Evolutionary conservation across 2,113 vertebrate species (phyloP).

Genomic region (Psittacus erithacus): DNA sequence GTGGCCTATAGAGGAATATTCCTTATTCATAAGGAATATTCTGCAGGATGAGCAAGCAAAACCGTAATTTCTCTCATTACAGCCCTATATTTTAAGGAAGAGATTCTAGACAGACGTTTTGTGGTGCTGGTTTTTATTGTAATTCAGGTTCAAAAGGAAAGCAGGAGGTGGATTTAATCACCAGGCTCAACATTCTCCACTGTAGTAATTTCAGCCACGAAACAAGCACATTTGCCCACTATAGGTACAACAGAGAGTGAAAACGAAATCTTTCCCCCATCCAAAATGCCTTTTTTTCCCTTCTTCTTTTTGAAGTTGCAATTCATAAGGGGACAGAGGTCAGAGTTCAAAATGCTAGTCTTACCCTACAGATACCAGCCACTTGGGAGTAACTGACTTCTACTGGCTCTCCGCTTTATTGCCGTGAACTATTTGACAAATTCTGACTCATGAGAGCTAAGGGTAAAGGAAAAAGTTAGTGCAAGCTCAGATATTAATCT

Average conservation of each 20-base stretch:
- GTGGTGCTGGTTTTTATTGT: not conserved
- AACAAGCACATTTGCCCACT: not conserved
- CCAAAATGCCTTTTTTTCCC: not conserved
- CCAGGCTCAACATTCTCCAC: not conserved
- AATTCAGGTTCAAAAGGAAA: not conserved
- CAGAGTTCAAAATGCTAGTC: slow-evolving; percentile 45
- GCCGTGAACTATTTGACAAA: not conserved
- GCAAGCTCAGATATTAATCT: not conserved
- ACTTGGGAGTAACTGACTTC: slow-evolving; percentile 22
- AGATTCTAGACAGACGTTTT: not conserved
- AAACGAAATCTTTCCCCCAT: not conserved
- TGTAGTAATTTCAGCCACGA: not conserved
- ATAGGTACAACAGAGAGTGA: not conserved
- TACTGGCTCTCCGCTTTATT: slow-evolving; percentile 12
- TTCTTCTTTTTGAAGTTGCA: slow-evolving; percentile 17
- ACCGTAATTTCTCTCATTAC: not conserved
- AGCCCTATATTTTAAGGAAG: not conserved
- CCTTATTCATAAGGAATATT: not conserved
- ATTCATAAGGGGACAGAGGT: slow-evolving; percentile 27
- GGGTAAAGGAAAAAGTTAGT: not conserved
- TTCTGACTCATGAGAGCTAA: not conserved
- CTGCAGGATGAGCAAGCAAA: not conserved
- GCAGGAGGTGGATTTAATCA: not conserved
- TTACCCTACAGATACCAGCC: slow-evolving; percentile 20
- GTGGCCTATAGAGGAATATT: not conserved